These are phyloP conservation scores for Platorchestia sp. DNA, from an alignment of 1,140 invertebrate genomes.

Conservation along the genomic window DNA sequence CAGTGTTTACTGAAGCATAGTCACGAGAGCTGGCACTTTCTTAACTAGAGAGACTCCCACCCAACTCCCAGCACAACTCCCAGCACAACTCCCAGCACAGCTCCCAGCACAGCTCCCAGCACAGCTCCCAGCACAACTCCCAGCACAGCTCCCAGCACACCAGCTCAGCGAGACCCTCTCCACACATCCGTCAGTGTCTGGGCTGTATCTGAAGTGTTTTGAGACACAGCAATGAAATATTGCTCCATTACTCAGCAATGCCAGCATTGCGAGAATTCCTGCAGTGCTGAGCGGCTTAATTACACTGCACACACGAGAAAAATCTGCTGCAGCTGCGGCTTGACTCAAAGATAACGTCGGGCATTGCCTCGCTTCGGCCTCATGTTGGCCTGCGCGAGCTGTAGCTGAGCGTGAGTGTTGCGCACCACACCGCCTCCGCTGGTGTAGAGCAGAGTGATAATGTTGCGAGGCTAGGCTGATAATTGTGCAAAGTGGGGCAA, in stretches of 20 bases:
- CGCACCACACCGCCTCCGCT: too few relatives aligned
- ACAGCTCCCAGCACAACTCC: not conserved
- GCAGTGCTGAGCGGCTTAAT: not conserved
- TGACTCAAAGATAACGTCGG: too few relatives aligned
- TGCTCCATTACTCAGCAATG: not conserved
- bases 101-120: not conserved
- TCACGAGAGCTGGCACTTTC: too few relatives aligned
- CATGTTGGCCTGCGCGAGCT: not conserved
- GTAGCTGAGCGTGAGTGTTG: too few relatives aligned
- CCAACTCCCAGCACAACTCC: not conserved
- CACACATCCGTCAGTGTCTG: not conserved
- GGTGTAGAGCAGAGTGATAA: too few relatives aligned
- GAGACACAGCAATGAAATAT: not conserved
- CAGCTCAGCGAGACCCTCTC: not conserved
- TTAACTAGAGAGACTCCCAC: too few relatives aligned
- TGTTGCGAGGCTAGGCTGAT: too few relatives aligned
- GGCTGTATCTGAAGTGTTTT: not conserved
- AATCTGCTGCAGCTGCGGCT: too few relatives aligned
- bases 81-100: not conserved
- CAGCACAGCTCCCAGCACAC: not conserved
- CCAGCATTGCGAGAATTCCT: not conserved
- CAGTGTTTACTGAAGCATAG: too few relatives aligned
- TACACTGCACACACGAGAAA: not conserved
- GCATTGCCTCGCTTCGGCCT: too few relatives aligned
- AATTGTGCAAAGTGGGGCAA: too few relatives aligned